These are phyloP conservation scores for Apamea crenata DNA, from an alignment of 2,888 invertebrate species.

Conservation along the genomic window DNA sequence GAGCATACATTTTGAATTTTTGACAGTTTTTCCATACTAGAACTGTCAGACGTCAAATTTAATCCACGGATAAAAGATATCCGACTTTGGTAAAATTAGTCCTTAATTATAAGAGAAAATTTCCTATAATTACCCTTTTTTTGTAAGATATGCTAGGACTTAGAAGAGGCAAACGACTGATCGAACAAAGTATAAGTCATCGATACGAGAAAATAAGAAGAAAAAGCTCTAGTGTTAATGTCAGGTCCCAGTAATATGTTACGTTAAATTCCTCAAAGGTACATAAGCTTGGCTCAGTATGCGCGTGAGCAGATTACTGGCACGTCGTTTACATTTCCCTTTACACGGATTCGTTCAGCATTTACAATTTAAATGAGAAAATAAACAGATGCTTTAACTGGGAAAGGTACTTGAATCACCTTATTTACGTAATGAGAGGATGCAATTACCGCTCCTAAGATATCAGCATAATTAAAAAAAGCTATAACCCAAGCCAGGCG, in stretches of 20 bases:
- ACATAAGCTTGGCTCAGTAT: slow-evolving; percentile 5
- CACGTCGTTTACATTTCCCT: slow-evolving; percentile 22
- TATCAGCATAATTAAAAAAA: slow-evolving; percentile 18
- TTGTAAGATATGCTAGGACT: background rate
- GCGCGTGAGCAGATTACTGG: slow-evolving; percentile 29
- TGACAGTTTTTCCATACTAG: no score
- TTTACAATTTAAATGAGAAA: slow-evolving; percentile 46
- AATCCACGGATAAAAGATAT: no score
- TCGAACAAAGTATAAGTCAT: background rate
- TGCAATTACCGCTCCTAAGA: slow-evolving; percentile 26
- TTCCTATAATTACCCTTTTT: no score
- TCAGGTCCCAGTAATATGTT: background rate
- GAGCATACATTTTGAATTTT: no score
- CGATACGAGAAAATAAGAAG: background rate
- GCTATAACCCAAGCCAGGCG: background rate
- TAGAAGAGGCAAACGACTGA: background rate
- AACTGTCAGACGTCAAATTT: no score
- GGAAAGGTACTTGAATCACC: slow-evolving; percentile 26
- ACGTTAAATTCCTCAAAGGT: background rate
- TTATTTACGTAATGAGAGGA: slow-evolving; percentile 40
- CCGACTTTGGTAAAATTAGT: no score
- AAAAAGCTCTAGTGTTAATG: background rate
- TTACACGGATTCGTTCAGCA: slow-evolving; percentile 23
- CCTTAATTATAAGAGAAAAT: no score
- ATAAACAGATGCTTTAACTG: slow-evolving; percentile 19